phyloP scores from a whole-genome alignment of 2,113 vertebrate species.

The Nothobranchius furzeri region DNA sequence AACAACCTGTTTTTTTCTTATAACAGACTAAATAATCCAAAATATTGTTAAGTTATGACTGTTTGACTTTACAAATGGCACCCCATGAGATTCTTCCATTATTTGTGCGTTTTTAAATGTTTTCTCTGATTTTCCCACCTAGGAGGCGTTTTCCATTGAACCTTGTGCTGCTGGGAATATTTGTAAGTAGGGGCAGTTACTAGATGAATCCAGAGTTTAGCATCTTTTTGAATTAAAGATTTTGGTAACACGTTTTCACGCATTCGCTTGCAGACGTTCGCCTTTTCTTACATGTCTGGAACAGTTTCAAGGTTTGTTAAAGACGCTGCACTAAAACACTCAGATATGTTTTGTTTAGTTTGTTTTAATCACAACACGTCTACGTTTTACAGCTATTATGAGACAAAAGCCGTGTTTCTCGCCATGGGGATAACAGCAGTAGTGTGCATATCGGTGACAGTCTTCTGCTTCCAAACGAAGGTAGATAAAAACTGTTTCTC shows the following conservation, averaged over 20 bases:
- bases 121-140: constrained; percentile 14
- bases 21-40: no score
- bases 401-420: constrained; percentile 86
- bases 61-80: no score
- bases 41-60: no score
- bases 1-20: no score
- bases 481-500: constrained; percentile 67
- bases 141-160: constrained; percentile 96
- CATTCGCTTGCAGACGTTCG: constrained; percentile 82
- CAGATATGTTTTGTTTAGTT: not conserved
- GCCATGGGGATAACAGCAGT: constrained; percentile 89
- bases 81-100: not conserved
- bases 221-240: not conserved
- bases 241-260: constrained; percentile 3
- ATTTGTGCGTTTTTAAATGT: not conserved
- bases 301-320: constrained; percentile 86
- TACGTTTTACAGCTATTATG: constrained; percentile 78
- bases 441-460: constrained; percentile 87
- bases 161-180: constrained; percentile 87
- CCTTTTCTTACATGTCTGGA: constrained; percentile 91
- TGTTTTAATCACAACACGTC: constrained; percentile 10
- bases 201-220: not conserved
- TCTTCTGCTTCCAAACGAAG: constrained; percentile 99
- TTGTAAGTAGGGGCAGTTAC: constrained; percentile 82
- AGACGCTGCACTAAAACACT: not conserved